Evolutionary conservation across 2,113 vertebrate genomes (phyloP), one percentile per base, ranked within the genome.

Genomic region (Rhinopithecus roxellana): DNA sequence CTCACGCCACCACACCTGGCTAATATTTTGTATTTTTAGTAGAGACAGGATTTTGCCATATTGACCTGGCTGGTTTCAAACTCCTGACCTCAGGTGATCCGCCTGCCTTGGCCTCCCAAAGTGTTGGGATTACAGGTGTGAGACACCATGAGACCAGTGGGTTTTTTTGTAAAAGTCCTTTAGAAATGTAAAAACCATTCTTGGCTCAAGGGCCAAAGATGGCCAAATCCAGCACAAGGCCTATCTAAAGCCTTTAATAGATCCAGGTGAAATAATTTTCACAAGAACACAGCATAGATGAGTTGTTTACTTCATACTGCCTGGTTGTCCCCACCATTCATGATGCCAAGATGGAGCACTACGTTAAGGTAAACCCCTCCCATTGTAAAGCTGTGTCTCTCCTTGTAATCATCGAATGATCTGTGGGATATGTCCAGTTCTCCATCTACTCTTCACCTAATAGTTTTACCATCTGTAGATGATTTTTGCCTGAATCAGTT

Each of bases 261-360:
- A 91, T 50, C 86, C 69, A 88, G 40, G 40, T 83, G 83, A 96
- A 69, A 83, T 30, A 89, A 30, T 77, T 67, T 89, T 86, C 70
- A 88, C 27, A 22, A 40, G 67, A 90, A 50, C 23, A 27, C 7
- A 23, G 20, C 40, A 78, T 5, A 88, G 32, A 2, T 35, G 48
- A 82, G 48, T 38, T 74, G 8, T 72, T 75, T 35, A 67, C 16
- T 27, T 88, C 40, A 74, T 52, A 74, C 78, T 22, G 40, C 35
- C 88, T 82, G 32, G 10, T 10, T 75, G 23, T 57, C 32, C 38
- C 38, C 35, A 32, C 32, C 8, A 43, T 27, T 69, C 3, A 7
- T 69, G 48, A 77, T 23, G 90, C 35, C 77, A 82, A 74, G 57
- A 82, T 5, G 80, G 75, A 59, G 13, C 35, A 13, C 67, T 22